These are phyloP conservation scores for Parapristionchus giblindavisi DNA, from an alignment of 2,888 invertebrate genomes.

Conservation along the genomic window DNA sequence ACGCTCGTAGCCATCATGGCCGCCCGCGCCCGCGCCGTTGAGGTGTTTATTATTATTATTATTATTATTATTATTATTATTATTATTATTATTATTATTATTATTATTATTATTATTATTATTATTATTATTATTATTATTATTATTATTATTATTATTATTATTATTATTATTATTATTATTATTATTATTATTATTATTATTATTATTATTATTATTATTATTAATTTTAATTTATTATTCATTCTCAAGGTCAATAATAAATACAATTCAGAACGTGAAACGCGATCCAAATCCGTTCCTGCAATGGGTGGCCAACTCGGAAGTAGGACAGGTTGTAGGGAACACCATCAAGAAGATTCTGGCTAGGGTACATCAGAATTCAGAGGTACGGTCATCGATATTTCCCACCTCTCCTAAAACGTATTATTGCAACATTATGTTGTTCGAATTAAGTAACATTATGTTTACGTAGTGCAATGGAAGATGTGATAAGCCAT, in stretches of 20 bases:
- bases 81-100: background rate
- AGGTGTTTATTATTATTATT: slow-evolving; percentile 29
- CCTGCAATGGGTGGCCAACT: slow-evolving; percentile 48
- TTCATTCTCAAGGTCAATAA: background rate
- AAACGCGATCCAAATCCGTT: slow-evolving; percentile 46
- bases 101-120: background rate
- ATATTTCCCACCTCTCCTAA: too few relatives aligned
- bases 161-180: background rate
- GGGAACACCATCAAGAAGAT: slow-evolving; percentile 46
- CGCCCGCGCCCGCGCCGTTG: slow-evolving; percentile 65
- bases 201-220: background rate
- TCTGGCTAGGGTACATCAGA: slow-evolving; percentile 46
- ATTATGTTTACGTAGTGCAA: too few relatives aligned
- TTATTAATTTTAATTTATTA: background rate
- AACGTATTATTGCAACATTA: too few relatives aligned
- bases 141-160: background rate
- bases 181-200: background rate
- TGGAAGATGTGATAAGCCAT: too few relatives aligned
- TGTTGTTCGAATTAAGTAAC: too few relatives aligned
- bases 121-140: background rate
- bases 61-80: background rate
- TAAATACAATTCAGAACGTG: slow-evolving; percentile 37
- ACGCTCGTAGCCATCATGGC: slow-evolving; percentile 83
- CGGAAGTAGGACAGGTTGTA: slow-evolving; percentile 45
- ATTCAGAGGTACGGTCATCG: slow-evolving; percentile 50